Conservation (phyloP, 2,888 invertebrate species). For the Dione vanillae region DNA sequence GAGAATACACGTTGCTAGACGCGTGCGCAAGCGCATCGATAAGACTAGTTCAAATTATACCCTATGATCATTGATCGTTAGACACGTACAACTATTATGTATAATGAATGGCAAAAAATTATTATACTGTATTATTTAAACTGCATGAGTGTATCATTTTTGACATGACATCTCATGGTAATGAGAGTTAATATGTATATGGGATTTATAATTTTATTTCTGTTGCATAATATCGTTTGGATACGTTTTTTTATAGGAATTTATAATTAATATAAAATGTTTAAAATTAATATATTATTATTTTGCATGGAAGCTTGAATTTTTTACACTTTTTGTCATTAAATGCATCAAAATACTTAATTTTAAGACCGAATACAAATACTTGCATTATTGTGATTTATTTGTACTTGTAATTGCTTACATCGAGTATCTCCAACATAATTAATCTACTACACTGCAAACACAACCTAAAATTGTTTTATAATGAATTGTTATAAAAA, state of each 20-base stretch:
- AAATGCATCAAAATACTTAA: too few relatives aligned
- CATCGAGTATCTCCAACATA: too few relatives aligned
- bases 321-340: too few relatives aligned
- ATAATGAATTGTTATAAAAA: too few relatives aligned
- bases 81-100: conserved; percentile 26
- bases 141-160: conserved; percentile 3
- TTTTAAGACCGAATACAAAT: too few relatives aligned
- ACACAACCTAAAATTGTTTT: too few relatives aligned
- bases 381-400: too few relatives aligned
- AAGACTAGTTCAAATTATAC: conserved; percentile 25
- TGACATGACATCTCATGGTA: conserved; percentile 10
- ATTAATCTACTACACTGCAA: too few relatives aligned
- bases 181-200: not conserved
- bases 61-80: conserved; percentile 16
- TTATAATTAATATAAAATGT: not conserved
- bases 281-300: too few relatives aligned
- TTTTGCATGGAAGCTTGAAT: too few relatives aligned
- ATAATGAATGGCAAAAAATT: not conserved
- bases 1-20: conserved; percentile 33
- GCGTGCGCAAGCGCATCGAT: conserved; percentile 41
- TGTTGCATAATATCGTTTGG: not conserved
- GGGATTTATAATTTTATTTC: not conserved
- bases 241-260: too few relatives aligned
- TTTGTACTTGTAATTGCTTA: too few relatives aligned
- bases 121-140: conserved; percentile 11